Evolutionary conservation across 2,888 invertebrate genomes (phyloP).

Genomic region (Amblyjoppa fuscipennis): DNA sequence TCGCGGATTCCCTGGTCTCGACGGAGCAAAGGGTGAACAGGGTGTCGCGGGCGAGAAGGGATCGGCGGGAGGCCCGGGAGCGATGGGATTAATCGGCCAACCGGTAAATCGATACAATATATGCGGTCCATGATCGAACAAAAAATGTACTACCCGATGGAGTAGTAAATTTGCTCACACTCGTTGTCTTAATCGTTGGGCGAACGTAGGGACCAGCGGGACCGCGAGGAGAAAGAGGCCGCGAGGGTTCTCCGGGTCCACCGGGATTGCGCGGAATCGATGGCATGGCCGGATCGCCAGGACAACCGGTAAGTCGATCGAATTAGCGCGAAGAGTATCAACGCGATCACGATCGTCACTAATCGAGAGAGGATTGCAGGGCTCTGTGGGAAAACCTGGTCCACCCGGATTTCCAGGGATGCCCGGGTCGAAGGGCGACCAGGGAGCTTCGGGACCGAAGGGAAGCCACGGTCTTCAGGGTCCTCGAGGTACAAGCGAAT

Average conservation of each 20-base stretch:
- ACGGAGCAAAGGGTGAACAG: conserved; percentile 93
- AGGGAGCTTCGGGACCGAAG: conserved; percentile 91
- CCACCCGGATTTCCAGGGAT: conserved; percentile 94
- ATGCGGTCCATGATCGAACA: not conserved
- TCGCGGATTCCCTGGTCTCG: conserved; percentile 92
- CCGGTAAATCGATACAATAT: conserved; percentile 85
- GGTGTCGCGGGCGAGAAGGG: conserved; percentile 93
- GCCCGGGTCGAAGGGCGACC: conserved; percentile 93
- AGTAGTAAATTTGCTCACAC: not conserved
- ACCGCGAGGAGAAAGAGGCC: conserved; percentile 93
- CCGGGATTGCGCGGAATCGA: conserved; percentile 93
- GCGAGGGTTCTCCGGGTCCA: conserved; percentile 93
- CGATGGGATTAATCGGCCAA: conserved; percentile 91
- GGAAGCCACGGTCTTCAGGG: conserved; percentile 94
- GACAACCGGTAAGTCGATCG: conserved; percentile 87
- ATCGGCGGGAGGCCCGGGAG: conserved; percentile 88
- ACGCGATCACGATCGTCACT: not conserved
- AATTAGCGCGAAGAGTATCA: conserved; percentile 15
- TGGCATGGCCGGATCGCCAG: conserved; percentile 92
- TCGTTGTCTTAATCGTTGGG: conserved; percentile 1
- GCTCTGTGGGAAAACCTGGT: conserved; percentile 93
- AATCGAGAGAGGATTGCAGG: conserved; percentile 85
- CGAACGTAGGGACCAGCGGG: conserved; percentile 91
- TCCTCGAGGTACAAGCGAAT: conserved; percentile 87
- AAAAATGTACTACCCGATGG: conserved; percentile 13